These are phyloP conservation scores for Varroa destructor DNA, from an alignment of 1,140 invertebrate genomes.

Conservation along the genomic window DNA sequence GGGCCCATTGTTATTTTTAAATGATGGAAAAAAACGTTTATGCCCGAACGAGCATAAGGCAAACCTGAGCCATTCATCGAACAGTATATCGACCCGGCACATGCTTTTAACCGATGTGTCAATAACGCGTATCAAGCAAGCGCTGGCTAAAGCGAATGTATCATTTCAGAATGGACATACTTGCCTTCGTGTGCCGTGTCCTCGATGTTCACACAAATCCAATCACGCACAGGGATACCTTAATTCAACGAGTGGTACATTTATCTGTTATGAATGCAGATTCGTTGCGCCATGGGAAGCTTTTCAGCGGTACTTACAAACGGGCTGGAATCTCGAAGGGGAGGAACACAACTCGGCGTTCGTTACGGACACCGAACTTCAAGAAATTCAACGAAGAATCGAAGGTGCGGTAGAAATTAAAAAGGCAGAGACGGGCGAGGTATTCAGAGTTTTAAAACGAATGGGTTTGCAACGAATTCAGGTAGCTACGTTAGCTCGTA, in stretches of 20 bases:
- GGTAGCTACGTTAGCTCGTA: not conserved
- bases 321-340: not conserved
- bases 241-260: conserved; percentile 13
- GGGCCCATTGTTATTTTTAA: too few species aligned
- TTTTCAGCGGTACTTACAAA: not conserved
- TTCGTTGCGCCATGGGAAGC: not conserved
- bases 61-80: too few species aligned
- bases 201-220: not conserved
- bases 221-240: not conserved
- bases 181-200: not conserved
- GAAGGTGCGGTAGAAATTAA: conserved; percentile 3
- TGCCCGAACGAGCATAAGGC: too few species aligned
- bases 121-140: not conserved
- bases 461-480: not conserved
- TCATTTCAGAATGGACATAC: not conserved
- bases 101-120: too few species aligned
- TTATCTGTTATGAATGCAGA: not conserved
- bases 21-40: too few species aligned
- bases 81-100: too few species aligned
- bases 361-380: not conserved
- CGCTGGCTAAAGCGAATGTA: not conserved
- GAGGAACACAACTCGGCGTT: not conserved
- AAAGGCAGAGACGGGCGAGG: not conserved
- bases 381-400: conserved; percentile 6
- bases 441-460: not conserved